Base-by-base conservation (phyloP, 2,888 invertebrate genomes). In the Heliconius charithonia region DNA sequence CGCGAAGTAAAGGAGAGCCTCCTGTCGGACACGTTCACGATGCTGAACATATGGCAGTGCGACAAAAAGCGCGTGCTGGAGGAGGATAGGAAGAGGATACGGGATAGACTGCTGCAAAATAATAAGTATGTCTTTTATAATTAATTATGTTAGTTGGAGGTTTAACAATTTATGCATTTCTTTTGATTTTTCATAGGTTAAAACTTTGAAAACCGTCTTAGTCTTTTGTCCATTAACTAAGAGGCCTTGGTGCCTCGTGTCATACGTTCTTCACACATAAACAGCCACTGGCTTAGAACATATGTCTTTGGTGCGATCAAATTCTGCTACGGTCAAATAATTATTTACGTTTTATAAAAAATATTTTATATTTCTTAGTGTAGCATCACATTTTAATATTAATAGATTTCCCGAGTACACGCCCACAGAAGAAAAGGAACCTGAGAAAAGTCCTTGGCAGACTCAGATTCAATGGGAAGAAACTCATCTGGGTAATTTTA, bases 1-100 rank as follows among this genome's bases (percentile, higher is more conserved):
- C 96, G 96, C 81, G 98, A 98, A 86, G 97, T 99, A 62, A 98
- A 99, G 89, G 97, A 98, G 86, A 95, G 96, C 0, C 93, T 98
- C 22, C 93, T 98, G 70, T 95, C 95, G 3, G 98, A 98, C 86
- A 98, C 98, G 41, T 96, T 98, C 84, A 95, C 96, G 0, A 96
- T 98, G 95, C 95, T 98, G 77, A 97, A 98, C 89, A 95, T 98
- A 37, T 96, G 96, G 86, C 95, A 97, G 84, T 97, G 97, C 84
- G 97, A 97, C 87, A 97, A 97, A 89, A 95, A 95, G 81, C 96
- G 97, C 85, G 95, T 97, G 69, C 84, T 97, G 41, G 96, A 97
- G 51, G 97, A 98, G 86, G 98, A 98, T 87, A 95, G 97, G 63
- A 96, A 96, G 85, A 93, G 97, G 75, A 96, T 97, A 56, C 95